Base-by-base conservation (phyloP, 2,113 vertebrate species). In the Chionomys nivalis region DNA sequence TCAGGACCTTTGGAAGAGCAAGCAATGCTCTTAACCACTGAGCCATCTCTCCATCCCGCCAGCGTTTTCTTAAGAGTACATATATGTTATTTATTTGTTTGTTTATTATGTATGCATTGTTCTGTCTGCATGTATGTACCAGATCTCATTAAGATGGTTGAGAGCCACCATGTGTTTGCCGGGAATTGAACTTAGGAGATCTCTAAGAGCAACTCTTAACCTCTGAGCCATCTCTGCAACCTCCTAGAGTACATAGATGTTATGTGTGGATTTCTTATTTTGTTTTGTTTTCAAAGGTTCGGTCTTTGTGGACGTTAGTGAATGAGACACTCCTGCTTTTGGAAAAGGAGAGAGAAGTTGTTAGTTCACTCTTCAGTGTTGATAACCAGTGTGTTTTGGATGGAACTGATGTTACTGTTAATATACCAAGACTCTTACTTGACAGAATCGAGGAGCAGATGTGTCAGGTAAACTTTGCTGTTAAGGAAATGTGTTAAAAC, bases 221-320 rank as follows among this genome's bases (percentile, higher is more conserved):
- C 55, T 58, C 55, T 58, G 55, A 58, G 55, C 55, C 55, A 58
- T 58, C 55, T 58, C 55, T 58, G 19, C 55, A 58, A 21, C 55
- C 19, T 68, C 89, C 90, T 79, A 93, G 75, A 58, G 2, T 85
- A 14, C n/a, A 9, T 90, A 55, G 7, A 63, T 55, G 58, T 93
- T 94, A 49, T 66, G 2, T 88, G 33, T 86, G 66, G 73, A 95
- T 16, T 75, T 90, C 86, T 81, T 89, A 77, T 2, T 66, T 81
- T 93, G 6, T 93, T 4, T 97, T 17, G 94, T 11, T 95, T 97
- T 97, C 31, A 93, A 97, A 99, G 99, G 99, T 99, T 92, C 99
- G 98, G 13, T 94, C 91, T 91, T 98, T 99, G 97, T 99, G 99
- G 99, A 88, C 97, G 1, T 49, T 82, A 91, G 87, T 99, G 90